Conservation (phyloP, 2,888 invertebrate genomes). For the Coelopa pilipes region DNA sequence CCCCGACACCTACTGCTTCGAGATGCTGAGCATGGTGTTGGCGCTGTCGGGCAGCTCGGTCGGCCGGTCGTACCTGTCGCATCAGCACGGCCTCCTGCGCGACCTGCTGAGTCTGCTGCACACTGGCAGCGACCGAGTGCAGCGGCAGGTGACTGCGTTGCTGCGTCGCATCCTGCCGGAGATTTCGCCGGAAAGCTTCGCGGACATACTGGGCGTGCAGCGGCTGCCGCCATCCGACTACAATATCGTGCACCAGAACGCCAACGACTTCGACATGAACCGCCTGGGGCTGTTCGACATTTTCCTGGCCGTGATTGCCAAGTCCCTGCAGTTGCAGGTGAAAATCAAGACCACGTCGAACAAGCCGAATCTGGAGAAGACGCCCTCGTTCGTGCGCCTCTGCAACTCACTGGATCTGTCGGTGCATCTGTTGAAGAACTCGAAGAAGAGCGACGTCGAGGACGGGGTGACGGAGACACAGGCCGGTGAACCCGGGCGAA, state of each 20-base stretch:
- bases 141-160: slow-evolving; percentile 88
- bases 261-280: slow-evolving; percentile 65
- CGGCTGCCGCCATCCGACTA: slow-evolving; percentile 80
- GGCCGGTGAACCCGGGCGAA: too few relatives aligned
- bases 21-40: slow-evolving; percentile 93
- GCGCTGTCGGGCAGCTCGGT: slow-evolving; percentile 93
- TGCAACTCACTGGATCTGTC: slow-evolving; percentile 64
- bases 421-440: slow-evolving; percentile 58
- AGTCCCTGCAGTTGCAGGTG: slow-evolving; percentile 89
- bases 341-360: slow-evolving; percentile 70
- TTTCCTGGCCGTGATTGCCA: slow-evolving; percentile 89
- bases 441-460: background rate
- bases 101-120: slow-evolving; percentile 89
- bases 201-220: slow-evolving; percentile 79
- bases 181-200: slow-evolving; percentile 85
- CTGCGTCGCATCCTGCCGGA: slow-evolving; percentile 89
- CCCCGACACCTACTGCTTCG: slow-evolving; percentile 94
- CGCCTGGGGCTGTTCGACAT: slow-evolving; percentile 88
- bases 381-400: slow-evolving; percentile 61
- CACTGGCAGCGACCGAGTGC: slow-evolving; percentile 93
- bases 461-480: background rate
- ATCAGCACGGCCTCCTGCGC: slow-evolving; percentile 84
- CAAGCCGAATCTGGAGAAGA: slow-evolving; percentile 70
- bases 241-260: slow-evolving; percentile 74
- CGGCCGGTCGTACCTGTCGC: slow-evolving; percentile 89